phyloP scores from a whole-genome alignment of 2,797 vertebrate species.

The Emys orbicularis region DNA sequence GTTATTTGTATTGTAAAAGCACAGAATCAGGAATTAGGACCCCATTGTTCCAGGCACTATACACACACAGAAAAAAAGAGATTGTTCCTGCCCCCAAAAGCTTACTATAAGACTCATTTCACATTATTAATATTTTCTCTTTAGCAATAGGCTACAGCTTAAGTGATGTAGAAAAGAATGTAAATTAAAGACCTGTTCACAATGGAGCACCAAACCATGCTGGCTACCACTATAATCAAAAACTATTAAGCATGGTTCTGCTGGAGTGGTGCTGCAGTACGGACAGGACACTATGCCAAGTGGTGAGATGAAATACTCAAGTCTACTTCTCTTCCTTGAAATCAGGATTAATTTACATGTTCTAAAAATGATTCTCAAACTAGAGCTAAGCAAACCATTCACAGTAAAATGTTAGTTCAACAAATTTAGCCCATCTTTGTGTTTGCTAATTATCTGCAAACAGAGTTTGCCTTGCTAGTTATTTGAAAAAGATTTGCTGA shows the following conservation, averaged over 20 bases:
- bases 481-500: not conserved
- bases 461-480: not conserved
- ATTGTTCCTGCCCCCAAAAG: not conserved
- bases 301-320: not conserved
- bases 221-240: not conserved
- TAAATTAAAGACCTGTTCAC: not conserved
- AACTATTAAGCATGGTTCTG: not conserved
- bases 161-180: not conserved
- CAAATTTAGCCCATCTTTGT: not conserved
- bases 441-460: not conserved
- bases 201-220: not conserved
- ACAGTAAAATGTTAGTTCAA: not conserved
- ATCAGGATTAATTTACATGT: not conserved
- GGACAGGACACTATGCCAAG: not conserved
- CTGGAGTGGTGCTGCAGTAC: not conserved
- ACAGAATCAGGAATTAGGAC: slow-evolving; percentile 10
- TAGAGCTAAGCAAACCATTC: not conserved
- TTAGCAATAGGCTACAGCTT: not conserved
- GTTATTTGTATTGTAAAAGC: slow-evolving; percentile 16
- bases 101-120: not conserved
- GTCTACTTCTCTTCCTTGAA: not conserved
- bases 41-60: slow-evolving; percentile 2
- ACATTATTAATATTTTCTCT: not conserved
- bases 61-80: not conserved
- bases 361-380: not conserved